A percentile compares a stretch with the other conserved stretches of the same genome.
Conservation (phyloP, 2,113 vertebrate species). For the Castor canadensis region DNA sequence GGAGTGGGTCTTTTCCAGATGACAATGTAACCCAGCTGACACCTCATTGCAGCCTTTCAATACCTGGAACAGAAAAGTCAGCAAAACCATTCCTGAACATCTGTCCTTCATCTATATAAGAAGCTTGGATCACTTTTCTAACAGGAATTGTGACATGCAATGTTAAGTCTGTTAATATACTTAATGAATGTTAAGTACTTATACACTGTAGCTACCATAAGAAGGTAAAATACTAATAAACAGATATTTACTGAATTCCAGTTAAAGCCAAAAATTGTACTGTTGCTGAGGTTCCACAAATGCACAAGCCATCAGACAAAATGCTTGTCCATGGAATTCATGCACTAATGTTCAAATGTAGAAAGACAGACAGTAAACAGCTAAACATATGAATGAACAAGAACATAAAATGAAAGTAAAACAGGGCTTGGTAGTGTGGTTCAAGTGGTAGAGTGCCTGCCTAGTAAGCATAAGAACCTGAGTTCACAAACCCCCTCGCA, state of each 20-base stretch:
- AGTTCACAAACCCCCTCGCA: too few species aligned
- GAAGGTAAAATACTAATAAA: conserved; percentile 12
- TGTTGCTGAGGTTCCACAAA: neutral
- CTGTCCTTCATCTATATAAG: neutral
- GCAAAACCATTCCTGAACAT: neutral
- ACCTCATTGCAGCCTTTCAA: neutral
- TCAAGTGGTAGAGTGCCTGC: too few species aligned
- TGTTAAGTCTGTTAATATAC: neutral
- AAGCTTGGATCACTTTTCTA: neutral
- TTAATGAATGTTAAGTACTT: neutral
- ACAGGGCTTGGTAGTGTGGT: too few species aligned
- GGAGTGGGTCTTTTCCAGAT: neutral
- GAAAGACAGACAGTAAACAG: neutral
- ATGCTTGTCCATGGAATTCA: neutral
- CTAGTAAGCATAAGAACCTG: too few species aligned
- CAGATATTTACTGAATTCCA: neutral
- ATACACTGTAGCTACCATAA: neutral
- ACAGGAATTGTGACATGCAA: neutral
- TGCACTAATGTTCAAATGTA: neutral
- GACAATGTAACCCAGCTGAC: neutral
- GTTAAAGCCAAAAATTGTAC: neutral
- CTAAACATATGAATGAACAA: neutral
- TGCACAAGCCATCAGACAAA: neutral
- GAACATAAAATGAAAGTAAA: neutral
- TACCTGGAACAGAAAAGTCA: neutral